phyloP scores from a whole-genome alignment of 2,797 vertebrate genomes.

The Phaenicophaeus curvirostris region DNA sequence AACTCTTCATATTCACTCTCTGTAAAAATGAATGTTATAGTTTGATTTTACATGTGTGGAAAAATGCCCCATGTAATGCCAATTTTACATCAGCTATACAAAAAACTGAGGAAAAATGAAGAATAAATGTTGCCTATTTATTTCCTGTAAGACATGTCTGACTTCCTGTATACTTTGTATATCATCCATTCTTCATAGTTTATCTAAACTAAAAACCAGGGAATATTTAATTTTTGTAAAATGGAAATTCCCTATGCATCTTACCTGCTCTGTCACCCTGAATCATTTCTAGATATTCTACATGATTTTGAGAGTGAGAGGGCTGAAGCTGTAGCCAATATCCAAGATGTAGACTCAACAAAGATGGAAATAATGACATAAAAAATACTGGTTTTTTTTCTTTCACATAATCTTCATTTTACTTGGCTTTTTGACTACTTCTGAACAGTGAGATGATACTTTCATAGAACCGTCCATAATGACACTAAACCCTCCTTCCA shows the following conservation, averaged over 20 bases:
- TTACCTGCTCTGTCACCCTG: background rate
- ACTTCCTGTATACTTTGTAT: background rate
- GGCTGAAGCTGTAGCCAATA: background rate
- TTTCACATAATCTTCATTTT: background rate
- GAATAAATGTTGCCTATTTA: background rate
- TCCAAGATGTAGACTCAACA: background rate
- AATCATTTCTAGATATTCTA: background rate
- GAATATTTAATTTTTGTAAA: background rate
- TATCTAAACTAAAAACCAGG: background rate
- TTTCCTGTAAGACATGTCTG: background rate
- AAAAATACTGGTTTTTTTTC: fast-evolving
- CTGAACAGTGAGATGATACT: background rate
- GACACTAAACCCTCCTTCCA: background rate
- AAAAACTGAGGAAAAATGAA: background rate
- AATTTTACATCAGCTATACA: background rate
- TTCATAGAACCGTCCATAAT: background rate
- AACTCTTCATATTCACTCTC: background rate
- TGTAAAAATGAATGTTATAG: background rate
- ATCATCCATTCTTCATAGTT: background rate
- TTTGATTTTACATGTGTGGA: fast-evolving
- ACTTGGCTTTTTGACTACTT: background rate
- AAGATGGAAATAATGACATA: background rate
- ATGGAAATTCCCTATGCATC: background rate
- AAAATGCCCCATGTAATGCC: background rate
- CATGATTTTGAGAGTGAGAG: background rate